phyloP scores from a whole-genome alignment of 2,797 vertebrate genomes.

The Ficedula albicollis region DNA sequence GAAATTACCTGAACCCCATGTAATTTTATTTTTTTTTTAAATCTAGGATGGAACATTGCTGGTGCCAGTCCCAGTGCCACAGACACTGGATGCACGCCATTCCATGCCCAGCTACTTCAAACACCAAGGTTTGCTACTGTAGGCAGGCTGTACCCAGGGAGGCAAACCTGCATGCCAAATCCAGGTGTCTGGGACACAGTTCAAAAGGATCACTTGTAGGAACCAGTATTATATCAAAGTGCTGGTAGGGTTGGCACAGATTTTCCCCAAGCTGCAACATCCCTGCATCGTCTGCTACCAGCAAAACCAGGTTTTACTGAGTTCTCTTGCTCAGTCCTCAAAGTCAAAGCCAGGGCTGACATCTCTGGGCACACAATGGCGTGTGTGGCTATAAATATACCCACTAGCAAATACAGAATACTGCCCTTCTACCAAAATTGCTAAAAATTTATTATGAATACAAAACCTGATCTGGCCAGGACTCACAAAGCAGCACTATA shows the following conservation, averaged over 20 bases:
- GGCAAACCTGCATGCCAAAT: neutral
- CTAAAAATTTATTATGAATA: neutral
- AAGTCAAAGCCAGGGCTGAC: neutral
- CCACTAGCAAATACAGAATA: neutral
- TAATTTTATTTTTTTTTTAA: neutral
- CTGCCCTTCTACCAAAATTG: neutral
- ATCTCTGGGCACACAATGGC: neutral
- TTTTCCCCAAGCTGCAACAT: neutral
- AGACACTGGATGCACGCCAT: rapidly evolving
- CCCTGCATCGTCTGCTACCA: rapidly evolving
- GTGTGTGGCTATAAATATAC: neutral
- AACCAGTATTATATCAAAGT: rapidly evolving
- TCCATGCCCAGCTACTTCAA: neutral
- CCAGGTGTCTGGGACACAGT: neutral
- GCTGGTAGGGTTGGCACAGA: neutral
- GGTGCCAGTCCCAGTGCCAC: neutral
- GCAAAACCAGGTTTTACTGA: neutral
- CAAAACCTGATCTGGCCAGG: neutral
- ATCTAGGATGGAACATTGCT: neutral
- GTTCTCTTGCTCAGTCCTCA: rapidly evolving
- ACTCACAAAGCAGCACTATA: neutral
- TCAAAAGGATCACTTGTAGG: neutral
- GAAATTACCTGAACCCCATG: rapidly evolving
- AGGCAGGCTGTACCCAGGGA: rapidly evolving
- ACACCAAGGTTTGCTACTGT: too few species aligned